Base-by-base conservation (phyloP, 2,113 vertebrate species). In the Phocoena phocoena region DNA sequence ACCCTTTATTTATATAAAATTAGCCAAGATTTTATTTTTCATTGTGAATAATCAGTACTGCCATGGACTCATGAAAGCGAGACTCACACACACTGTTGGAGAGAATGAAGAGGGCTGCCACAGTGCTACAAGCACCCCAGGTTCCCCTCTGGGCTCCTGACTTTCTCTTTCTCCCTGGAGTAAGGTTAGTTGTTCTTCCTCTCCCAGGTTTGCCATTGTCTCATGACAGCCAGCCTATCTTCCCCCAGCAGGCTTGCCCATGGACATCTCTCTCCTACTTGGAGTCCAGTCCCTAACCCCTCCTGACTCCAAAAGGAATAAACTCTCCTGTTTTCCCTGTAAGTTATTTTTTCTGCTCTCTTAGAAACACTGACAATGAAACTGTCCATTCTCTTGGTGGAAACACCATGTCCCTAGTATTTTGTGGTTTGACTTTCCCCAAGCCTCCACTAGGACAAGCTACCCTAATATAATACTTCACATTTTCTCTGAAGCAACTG, bases 171-270 rank as follows among this genome's bases (percentile, higher is more conserved):
- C 15, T 76, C 53, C 7, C 12, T 28, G 3, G 44, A 25, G 9
- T 20, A 28, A 36, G 7, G 3, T 55, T 50, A 33, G 7, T 47
- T 94, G 92, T 88, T 9, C 33, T 36, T 89, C 62, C 25, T n/a
- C 6, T 21, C 21, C 15, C 25, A 33, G 26, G 47, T 88, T 62
- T 77, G 11, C 33, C 53, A 53, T 6, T 3, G 11, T 91, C 53
- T 67, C 31, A 25, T 5, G 3, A 68, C 5, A 70, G 44, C 41
- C 9, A 74, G 36, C 25, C 44, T 63, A 2, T 67, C 33, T 89
- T 47, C 68, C 11, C 1, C 12, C 11, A 68, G 0, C 8, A 8
- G 1, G 6, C 36, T 31, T 33, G 53, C 5, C 53, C 26, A 21
- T n/a, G 28, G 65, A 3, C 5, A 15, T 65, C 26, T 77, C 14